Evolutionary conservation across 2,113 vertebrate species (phyloP), one percentile per base, ranked within the genome.

Genomic region (Apus apus): DNA sequence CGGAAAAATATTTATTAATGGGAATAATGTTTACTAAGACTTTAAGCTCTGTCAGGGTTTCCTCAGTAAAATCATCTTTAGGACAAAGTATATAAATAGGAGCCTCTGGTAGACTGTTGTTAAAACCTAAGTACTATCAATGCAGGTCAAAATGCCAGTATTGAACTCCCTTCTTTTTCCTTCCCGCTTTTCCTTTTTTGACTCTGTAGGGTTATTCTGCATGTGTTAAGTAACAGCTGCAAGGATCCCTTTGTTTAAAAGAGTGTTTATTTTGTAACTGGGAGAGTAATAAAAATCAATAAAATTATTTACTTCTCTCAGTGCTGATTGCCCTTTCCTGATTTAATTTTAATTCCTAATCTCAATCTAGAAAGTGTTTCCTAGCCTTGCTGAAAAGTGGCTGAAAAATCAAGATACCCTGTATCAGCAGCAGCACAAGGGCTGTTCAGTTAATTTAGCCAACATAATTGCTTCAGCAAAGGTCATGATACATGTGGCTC

Each of bases 391-490:
- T 86, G 67, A 73, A 57, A 85, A 88, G 51, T 46, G 25, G 16
- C 23, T 89, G 60, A 84, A 92, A 86, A 77, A 74, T 92, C 57
- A 88, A 84, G 80, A 77, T 90, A 4, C 20, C 3, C 53, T 62
- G 38, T 64, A 74, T 74, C 34, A 89, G 38, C 34, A 80, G 13
- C 46, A 74, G 46, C 56, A 54, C 22, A 74, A 92, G 53, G 13
- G 15, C 62, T 84, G 67, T 94, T 73, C 64, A 80, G 18, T 67
- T 90, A 95, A 86, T 77, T 92, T 90, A 94, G 26, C n/a, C 26
- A 73, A 67, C 20, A 19, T 56, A 92, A 86, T 58, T 90, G 30
- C 61, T 92, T 95, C 68, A 74, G 57, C 7, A 86, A 50, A 94
- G 75, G 48, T 94, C 64, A 67, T 60, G 46, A 74, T 94, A 93